Evolutionary conservation across 2,888 invertebrate species (phyloP), one percentile per base, ranked within the genome.

Genomic region (Acanthococcus lagerstroemiae): DNA sequence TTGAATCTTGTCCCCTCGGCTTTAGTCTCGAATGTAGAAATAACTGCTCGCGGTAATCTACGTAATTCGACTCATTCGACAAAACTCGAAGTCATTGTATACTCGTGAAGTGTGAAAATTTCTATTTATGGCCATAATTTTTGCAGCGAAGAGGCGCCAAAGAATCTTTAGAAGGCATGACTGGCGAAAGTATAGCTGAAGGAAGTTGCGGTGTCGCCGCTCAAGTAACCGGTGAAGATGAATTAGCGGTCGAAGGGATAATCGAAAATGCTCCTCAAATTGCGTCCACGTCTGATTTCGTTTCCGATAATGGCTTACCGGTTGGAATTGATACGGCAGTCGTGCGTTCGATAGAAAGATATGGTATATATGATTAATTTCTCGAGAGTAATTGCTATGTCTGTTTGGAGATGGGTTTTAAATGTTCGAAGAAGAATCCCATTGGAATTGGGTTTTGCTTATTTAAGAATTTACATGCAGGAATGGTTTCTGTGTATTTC

Each of bases 321-420:
- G 78, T 94, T 70, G 88, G 93, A 0, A 77, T 96, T 60, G 95
- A 95, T 76, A 89, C 92, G 72, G 95, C 94, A 0, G 87, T 95
- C 68, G 77, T 95, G 1, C 89, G 91, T 73, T 90, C 95, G 73
- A 94, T 96, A 70, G 94, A 94, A 73, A 82, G 88, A 72, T 93
- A 93, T 77, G 84, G 85, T 85, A 76, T 77, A 83, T 77, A 57
- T 24, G 12, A 9, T 54, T 54, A 30, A 7, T 26, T 26, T 4
- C n/a, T n/a, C n/a, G n/a, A n/a, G n/a, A n/a, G n/a, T n/a, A n/a
- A 12, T 27, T 26, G 21, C 52, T 50, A 3, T 4, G 6, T 54
- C 52, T 1, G 27, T 27, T 24, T n/a, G n/a, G n/a, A n/a, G n/a
- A n/a, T n/a, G n/a, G n/a, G n/a, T n/a, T n/a, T n/a, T n/a, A n/a